Conservation (phyloP, 1,140 invertebrate genomes). For the Papilio polyxenes region DNA sequence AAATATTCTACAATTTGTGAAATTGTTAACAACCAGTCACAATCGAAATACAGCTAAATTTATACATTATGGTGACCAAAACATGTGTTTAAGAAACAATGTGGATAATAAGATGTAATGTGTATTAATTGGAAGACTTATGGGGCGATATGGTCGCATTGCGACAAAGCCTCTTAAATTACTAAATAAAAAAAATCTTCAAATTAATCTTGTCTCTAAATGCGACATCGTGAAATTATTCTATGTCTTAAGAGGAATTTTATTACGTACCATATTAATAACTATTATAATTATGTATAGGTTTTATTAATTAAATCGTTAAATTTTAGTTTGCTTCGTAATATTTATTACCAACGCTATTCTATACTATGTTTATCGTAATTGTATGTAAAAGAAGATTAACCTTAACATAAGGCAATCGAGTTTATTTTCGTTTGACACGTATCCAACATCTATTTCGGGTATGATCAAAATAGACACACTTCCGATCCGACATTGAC, state of each 20-base stretch:
- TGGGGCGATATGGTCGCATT: no score
- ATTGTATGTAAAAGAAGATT: not conserved
- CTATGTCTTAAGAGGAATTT: no score
- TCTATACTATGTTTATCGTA: not conserved
- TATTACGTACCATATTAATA: not conserved
- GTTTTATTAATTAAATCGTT: not conserved
- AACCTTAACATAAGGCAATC: not conserved
- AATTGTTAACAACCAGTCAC: no score
- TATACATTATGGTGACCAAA: no score
- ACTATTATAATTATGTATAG: not conserved
- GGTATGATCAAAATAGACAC: conserved; percentile 14
- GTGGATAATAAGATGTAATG: no score
- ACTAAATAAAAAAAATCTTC: no score
- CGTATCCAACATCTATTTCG: not conserved
- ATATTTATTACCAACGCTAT: not conserved
- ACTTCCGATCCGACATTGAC: conserved; percentile 8
- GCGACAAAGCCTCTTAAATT: no score
- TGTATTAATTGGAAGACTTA: no score
- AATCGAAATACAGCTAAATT: no score
- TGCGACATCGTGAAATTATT: no score
- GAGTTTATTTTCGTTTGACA: conserved; percentile 13
- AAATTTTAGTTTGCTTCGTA: not conserved
- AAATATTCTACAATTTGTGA: not conserved
- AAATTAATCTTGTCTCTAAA: no score
- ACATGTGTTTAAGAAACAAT: no score